A percentile compares a stretch with the other conserved stretches of the same genome.
phyloP scores from a whole-genome alignment of 1,140 invertebrate genomes.

The Probaryconus sp. region DNA sequence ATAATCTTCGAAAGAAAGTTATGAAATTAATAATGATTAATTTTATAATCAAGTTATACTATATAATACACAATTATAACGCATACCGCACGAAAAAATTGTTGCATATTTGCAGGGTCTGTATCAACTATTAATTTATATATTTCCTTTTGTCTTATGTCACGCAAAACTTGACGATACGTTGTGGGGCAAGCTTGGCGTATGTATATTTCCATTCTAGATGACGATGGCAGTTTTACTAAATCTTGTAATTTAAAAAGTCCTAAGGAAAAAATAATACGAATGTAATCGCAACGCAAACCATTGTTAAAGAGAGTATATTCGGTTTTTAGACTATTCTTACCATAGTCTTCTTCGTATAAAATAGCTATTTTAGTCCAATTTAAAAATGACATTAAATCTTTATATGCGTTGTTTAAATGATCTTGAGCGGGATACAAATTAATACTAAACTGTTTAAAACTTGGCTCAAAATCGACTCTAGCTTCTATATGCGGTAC shows the following conservation, averaged over 20 bases:
- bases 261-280: conserved; percentile 80
- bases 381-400: conserved; percentile 92
- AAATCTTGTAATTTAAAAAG: conserved; percentile 92
- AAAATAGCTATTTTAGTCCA: conserved; percentile 96
- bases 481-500: conserved; percentile 92
- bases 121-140: conserved; percentile 92
- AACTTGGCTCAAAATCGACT: conserved; percentile 83
- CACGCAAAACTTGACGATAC: conserved; percentile 88
- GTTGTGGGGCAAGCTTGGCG: conserved; percentile 85
- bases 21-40: neutral
- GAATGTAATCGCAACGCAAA: neutral
- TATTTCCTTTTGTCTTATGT: conserved; percentile 89
- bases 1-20: conserved; percentile 9
- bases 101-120: conserved; percentile 85
- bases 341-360: conserved; percentile 93
- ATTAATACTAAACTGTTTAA: conserved; percentile 92
- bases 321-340: too few relatives aligned
- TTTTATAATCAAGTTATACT: conserved; percentile 1
- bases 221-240: conserved; percentile 83
- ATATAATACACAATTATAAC: neutral
- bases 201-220: conserved; percentile 89
- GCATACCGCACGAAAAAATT: conserved; percentile 90
- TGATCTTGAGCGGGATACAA: conserved; percentile 91
- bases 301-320: conserved; percentile 8
- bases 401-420: conserved; percentile 90